Evolutionary conservation across 1,140 invertebrate species (phyloP).

Genomic region (Globodera rostochiensis): DNA sequence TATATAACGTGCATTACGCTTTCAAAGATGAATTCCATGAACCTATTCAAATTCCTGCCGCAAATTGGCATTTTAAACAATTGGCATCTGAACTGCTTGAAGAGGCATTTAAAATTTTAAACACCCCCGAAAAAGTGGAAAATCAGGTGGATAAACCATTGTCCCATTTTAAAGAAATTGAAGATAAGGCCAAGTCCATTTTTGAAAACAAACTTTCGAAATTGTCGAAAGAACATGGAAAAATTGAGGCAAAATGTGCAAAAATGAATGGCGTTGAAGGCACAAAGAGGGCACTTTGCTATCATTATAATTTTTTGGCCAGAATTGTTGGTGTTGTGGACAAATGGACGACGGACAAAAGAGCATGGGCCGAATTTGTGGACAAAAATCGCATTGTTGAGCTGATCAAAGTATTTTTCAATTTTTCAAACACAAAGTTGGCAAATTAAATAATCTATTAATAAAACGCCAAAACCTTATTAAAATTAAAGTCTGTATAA

Average conservation of each 20-base stretch:
- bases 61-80: background rate
- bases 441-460: too few species aligned
- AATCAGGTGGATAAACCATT: too few species aligned
- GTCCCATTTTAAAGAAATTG: too few species aligned
- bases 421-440: too few species aligned
- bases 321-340: background rate
- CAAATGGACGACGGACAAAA: too few species aligned
- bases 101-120: background rate
- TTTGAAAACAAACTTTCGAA: background rate
- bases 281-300: background rate
- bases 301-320: background rate
- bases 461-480: too few species aligned
- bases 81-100: background rate
- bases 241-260: background rate
- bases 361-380: background rate
- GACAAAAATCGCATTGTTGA: background rate
- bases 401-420: background rate
- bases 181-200: too few species aligned
- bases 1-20: too few species aligned
- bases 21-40: background rate
- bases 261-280: background rate
- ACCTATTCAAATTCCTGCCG: background rate
- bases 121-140: background rate
- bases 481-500: too few species aligned
- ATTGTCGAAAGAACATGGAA: background rate